Base-by-base conservation (phyloP, 35 echinoderm and acorn worm genomes). In the Apostichopus californicus region DNA sequence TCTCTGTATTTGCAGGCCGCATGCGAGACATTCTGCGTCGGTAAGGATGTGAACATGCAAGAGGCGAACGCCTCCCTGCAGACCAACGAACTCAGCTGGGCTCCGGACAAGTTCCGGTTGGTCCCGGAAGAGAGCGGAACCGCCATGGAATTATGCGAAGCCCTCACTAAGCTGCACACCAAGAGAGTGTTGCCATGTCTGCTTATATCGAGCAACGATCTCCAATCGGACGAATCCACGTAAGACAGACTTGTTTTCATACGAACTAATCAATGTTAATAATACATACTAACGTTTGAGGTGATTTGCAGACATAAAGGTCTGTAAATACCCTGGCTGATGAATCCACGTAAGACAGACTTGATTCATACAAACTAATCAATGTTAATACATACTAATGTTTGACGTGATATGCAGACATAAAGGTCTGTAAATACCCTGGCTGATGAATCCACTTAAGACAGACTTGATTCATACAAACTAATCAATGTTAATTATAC, bases 1-100 rank as follows among this genome's bases (percentile, higher is more conserved):
- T n/a, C n/a, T n/a, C n/a, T 68, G 11, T 46, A 59, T 93, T 78
- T 25, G 34, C 61, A 95, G 93, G 70, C 91, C 61, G 97, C 93
- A 0, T 98, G 97, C 77, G 97, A 96, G 56, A 90, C 91, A 8
- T 98, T 98, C 91, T 92, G 93, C 21, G 93, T 96, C 9, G 95
- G 93, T 54, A 95, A 96, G 53, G 97, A 93, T 23, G 93, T 96
- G 0, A 94, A 98, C 77, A 86, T 96, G 52, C 82, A 78, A 5
- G 91, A 90, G 46, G 97, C 94, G 5, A 91, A 90, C 13, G 91
- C 93, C 13, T 79, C 93, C 1, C 77, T 96, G 9, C 91, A 91
- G 66, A 80, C 91, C 22, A 96, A 91, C 73, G 95, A 96, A 59
- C 90, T 94, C 23, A 93, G 87, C 10, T 99, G 97, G 97, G 84